Evolutionary conservation across 2,888 invertebrate species (phyloP), one percentile per base, ranked within the genome.

Genomic region (Oligia fasciuncula): DNA sequence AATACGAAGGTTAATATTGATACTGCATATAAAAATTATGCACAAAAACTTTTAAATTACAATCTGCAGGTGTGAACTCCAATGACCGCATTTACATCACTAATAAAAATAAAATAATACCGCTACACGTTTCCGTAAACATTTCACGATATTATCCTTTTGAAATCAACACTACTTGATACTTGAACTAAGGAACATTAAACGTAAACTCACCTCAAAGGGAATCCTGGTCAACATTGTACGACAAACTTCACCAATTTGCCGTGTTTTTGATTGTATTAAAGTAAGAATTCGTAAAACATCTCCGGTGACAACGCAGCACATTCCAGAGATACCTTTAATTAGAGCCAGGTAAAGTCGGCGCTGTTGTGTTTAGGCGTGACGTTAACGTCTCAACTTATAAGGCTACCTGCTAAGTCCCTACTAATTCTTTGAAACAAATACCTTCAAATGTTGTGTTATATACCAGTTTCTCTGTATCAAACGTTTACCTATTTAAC

Each of bases 301-400:
- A 87, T 85, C 63, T 80, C 73, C 84, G 84, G 83, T 90, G 89
- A 89, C 91, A 91, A 92, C 91, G 89, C 90, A 91, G 93, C 94
- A 90, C 94, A 94, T 94, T 94, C 94, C 91, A 84, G 80, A 90
- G 91, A 93, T 93, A 86, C 91, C 90, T 93, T 92, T 92, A 93
- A 93, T 94, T 93, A 93, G 86, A 90, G 85, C 90, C 93, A 92
- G 93, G 92, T 93, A 93, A 90, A 77, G 81, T 79, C 79, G 79
- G 78, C 81, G 73, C 82, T 70, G 79, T 83, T 84, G 73, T 81
- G 71, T 71, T 85, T 35, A 46, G 54, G 51, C 80, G 75, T 85
- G 85, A 88, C 86, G 81, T 86, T 90, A 84, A 91, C 77, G 84
- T 89, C 87, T 90, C 76, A 86, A 88, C 89, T 87, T 83, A 62